Percentiles rank a stretch among this genome's conserved stretches.
Conservation (phyloP, 2,113 vertebrate species). For the Gobius niger region DNA sequence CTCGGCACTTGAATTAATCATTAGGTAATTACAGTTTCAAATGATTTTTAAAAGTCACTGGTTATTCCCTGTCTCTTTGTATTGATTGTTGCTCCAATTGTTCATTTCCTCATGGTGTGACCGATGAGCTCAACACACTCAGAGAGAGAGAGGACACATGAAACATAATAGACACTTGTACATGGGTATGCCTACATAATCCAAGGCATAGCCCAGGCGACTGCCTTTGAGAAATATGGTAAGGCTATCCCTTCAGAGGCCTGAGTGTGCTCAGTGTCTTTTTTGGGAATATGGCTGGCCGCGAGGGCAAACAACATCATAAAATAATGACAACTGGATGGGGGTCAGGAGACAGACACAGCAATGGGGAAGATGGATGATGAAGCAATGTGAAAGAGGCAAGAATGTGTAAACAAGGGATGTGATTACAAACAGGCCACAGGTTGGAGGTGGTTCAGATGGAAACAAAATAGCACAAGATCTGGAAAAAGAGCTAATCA, state of each 20-base stretch:
- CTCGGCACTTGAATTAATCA: not conserved
- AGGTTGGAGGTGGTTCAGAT: conserved; percentile 11
- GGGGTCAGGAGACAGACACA: not conserved
- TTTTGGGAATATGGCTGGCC: not conserved
- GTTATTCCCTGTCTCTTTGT: conserved; percentile 44
- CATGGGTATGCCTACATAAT: not conserved
- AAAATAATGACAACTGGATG: conserved; percentile 16
- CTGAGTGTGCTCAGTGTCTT: not conserved
- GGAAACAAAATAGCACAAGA: conserved; percentile 14
- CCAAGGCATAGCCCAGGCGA: not conserved
- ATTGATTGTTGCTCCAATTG: conserved; percentile 64
- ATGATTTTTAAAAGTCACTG: conserved; percentile 46
- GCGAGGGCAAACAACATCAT: not conserved
- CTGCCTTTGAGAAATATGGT: conserved; percentile 5
- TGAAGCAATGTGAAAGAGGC: not conserved
- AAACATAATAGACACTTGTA: conserved; percentile 1
- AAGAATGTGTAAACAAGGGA: conserved; percentile 2
- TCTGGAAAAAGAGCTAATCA: conserved; percentile 1
- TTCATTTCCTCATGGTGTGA: conserved; percentile 51
- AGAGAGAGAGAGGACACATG: not conserved
- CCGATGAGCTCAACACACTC: conserved; percentile 35
- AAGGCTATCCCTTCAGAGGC: not conserved
- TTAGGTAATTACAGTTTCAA: not conserved
- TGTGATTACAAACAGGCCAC: conserved; percentile 2
- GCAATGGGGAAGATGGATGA: conserved; percentile 32